Evolutionary conservation across 2,888 invertebrate genomes (phyloP).

Genomic region (Callyntrura sp.): DNA sequence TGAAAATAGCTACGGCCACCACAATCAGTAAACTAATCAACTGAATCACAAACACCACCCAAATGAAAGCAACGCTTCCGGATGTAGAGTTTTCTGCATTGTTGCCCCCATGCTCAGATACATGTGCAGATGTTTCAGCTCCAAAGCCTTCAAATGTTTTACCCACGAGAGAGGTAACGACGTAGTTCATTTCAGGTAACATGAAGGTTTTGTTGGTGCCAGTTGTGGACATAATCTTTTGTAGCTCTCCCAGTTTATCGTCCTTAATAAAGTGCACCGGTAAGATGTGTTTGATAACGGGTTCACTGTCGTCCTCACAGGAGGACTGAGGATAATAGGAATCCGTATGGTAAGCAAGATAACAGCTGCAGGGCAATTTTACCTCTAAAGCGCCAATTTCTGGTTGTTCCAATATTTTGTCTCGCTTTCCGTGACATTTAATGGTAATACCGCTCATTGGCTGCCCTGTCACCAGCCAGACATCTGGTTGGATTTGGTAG

Average conservation of each 20-base stretch:
- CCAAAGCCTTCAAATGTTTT: constrained; percentile 44
- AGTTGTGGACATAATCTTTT: constrained; percentile 23
- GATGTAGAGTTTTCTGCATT: constrained; percentile 44
- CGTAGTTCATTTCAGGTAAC: constrained; percentile 33
- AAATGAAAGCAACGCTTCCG: constrained; percentile 60
- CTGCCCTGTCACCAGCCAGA: constrained; percentile 78
- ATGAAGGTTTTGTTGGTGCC: constrained; percentile 20
- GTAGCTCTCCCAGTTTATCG: constrained; percentile 57
- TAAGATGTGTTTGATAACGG: constrained; percentile 64
- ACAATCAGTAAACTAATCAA: constrained; percentile 67
- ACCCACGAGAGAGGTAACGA: constrained; percentile 52
- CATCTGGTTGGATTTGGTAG: constrained; percentile 73
- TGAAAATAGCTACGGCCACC: constrained; percentile 65
- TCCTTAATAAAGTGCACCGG: constrained; percentile 79
- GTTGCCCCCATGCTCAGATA: constrained; percentile 24
- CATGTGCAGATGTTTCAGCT: constrained; percentile 60
- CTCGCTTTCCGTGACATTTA: constrained; percentile 77
- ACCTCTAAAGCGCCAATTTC: constrained; percentile 78
- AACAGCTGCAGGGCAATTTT: constrained; percentile 77
- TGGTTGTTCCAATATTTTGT: constrained; percentile 65
- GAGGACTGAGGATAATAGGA: constrained; percentile 69
- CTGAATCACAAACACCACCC: constrained; percentile 80
- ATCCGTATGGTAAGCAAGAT: constrained; percentile 73
- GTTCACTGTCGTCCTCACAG: constrained; percentile 63
- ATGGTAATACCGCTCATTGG: constrained; percentile 67